Evolutionary conservation across 2,888 invertebrate species (phyloP).

Genomic region (Agrochola lota): DNA sequence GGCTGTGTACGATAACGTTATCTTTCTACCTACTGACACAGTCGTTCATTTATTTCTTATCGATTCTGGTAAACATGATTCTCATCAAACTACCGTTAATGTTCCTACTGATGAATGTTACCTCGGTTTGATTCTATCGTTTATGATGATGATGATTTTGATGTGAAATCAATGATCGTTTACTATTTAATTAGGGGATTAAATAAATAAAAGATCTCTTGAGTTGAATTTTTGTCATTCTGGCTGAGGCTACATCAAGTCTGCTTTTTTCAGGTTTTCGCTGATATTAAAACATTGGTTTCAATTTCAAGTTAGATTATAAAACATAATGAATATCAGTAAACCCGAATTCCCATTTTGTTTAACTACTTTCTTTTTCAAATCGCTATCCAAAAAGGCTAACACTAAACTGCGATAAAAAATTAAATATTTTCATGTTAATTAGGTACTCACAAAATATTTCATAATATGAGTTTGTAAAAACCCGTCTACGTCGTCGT

Average conservation of each 20-base stretch:
- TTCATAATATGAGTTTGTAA: not conserved
- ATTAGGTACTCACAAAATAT: not conserved
- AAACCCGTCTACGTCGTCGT: conserved; percentile 1
- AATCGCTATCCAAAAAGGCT: not conserved
- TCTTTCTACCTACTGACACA: conserved; percentile 55
- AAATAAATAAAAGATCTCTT: not conserved
- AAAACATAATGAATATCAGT: not conserved
- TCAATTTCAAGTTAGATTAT: not conserved
- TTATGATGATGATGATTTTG: not conserved
- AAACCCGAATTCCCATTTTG: not conserved
- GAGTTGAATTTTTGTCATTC: not conserved
- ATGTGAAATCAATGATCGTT: not conserved
- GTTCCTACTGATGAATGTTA: conserved; percentile 2
- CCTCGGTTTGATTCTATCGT: conserved; percentile 3
- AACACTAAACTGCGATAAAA: not conserved
- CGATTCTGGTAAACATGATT: conserved; percentile 25
- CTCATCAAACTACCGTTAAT: conserved; percentile 17
- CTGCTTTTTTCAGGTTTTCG: not conserved
- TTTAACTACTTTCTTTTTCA: not conserved
- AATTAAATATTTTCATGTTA: not conserved
- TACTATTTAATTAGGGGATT: not conserved
- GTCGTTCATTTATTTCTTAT: conserved; percentile 45
- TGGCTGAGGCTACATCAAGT: not conserved
- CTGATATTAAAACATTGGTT: not conserved
- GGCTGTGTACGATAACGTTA: conserved; percentile 48